These are phyloP conservation scores for Chaenocephalus aceratus DNA, from an alignment of 2,113 vertebrate species.

Conservation along the genomic window DNA sequence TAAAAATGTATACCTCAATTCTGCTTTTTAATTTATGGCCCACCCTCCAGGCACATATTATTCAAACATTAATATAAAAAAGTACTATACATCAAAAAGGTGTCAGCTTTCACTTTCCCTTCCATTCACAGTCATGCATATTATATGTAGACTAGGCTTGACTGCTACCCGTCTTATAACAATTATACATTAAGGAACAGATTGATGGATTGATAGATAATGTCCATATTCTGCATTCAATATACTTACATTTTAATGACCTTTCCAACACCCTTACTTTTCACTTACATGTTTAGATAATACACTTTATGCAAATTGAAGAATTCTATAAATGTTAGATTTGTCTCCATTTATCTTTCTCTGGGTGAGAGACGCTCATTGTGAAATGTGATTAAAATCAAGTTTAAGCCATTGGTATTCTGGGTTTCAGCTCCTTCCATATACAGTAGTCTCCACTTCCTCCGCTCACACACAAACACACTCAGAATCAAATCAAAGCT, in stretches of 20 bases:
- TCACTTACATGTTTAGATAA: constrained; percentile 92
- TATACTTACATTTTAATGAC: constrained; percentile 92
- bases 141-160: constrained; percentile 85
- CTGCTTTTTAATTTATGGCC: constrained; percentile 94
- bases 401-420: constrained; percentile 85
- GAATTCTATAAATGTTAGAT: constrained; percentile 99
- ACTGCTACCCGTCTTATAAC: constrained; percentile 89
- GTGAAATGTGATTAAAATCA: constrained; percentile 87
- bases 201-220: constrained; percentile 93
- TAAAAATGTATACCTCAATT: constrained; percentile 98
- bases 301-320: constrained; percentile 95
- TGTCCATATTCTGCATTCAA: constrained; percentile 82
- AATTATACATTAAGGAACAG: constrained; percentile 89
- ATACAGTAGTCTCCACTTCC: not conserved
- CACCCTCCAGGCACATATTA: constrained; percentile 96
- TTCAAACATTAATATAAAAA: constrained; percentile 99
- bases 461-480: not conserved
- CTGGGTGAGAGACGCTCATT: constrained; percentile 80
- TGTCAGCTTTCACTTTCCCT: constrained; percentile 87
- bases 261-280: constrained; percentile 88
- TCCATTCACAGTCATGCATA: constrained; percentile 90
- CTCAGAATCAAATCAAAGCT: constrained; percentile 9
- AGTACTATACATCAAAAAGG: constrained; percentile 93
- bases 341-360: constrained; percentile 91
- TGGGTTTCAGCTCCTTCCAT: constrained; percentile 16